phyloP scores from a whole-genome alignment of 2,797 vertebrate genomes.

The Neomorphus geoffroyi region DNA sequence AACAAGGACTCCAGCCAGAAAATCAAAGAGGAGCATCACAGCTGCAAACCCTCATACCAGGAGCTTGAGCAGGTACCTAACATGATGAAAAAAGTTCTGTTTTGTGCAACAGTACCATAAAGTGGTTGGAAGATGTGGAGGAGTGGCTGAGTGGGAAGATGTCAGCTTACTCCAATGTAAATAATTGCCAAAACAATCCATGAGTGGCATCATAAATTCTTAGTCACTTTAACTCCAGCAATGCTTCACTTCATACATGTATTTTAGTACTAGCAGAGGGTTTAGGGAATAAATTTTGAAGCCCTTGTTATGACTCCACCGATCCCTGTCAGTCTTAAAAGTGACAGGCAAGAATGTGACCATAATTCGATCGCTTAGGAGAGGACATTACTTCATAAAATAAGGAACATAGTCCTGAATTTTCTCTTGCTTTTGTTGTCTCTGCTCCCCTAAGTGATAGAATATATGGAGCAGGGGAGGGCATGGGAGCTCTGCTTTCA shows the following conservation, averaged over 20 bases:
- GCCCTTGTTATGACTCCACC: not conserved
- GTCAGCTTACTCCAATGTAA: not conserved
- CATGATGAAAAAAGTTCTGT: not conserved
- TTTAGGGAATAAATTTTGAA: not conserved
- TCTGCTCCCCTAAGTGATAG: not conserved
- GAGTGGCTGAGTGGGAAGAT: not conserved
- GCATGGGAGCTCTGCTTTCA: not conserved
- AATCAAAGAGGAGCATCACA: slow-evolving; percentile 77
- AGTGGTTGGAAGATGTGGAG: not conserved
- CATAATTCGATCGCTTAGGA: not conserved
- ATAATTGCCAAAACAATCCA: not conserved
- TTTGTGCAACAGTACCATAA: not conserved
- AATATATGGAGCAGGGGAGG: not conserved
- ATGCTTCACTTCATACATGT: not conserved
- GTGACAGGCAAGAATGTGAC: not conserved
- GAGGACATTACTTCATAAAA: not conserved
- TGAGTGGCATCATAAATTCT: not conserved
- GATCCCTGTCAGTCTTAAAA: not conserved
- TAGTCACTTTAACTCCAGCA: not conserved
- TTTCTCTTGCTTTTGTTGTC: not conserved
- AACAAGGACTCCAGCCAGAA: slow-evolving; percentile 86
- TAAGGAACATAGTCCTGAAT: not conserved
- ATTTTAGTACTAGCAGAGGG: not conserved
- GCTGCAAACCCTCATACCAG: slow-evolving; percentile 80
- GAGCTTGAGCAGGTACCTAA: slow-evolving; percentile 84